Percentiles rank a stretch among this genome's conserved stretches.
These are phyloP conservation scores for Mus spicilegus DNA, from an alignment of 2,113 vertebrate species.

Conservation along the genomic window DNA sequence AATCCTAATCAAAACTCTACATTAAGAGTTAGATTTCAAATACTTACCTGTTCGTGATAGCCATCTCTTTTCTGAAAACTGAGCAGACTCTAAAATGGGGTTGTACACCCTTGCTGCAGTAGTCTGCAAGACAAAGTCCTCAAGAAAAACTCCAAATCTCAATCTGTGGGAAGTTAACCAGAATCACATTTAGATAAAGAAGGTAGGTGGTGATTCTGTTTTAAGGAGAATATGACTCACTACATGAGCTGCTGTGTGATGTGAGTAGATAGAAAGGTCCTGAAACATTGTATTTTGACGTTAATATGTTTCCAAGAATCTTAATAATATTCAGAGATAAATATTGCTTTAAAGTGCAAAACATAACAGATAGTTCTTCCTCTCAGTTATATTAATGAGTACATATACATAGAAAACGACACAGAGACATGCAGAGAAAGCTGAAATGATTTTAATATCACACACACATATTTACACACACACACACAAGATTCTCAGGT, in stretches of 20 bases:
- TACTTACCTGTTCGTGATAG: neutral
- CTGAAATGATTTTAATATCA: neutral
- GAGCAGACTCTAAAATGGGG: neutral
- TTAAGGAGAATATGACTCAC: neutral
- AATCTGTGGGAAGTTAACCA: neutral
- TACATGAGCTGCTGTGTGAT: neutral
- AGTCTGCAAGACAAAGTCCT: neutral
- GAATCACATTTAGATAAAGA: neutral
- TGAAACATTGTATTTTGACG: conserved; percentile 10
- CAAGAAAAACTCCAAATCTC: neutral
- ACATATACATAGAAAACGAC: neutral
- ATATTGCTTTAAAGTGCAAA: neutral
- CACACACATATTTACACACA: neutral
- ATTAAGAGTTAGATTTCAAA: neutral
- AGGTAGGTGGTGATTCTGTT: neutral
- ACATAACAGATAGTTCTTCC: neutral
- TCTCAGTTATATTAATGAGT: neutral
- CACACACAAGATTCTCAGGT: neutral
- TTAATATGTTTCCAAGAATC: neutral
- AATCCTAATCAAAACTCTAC: neutral
- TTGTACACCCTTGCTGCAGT: neutral
- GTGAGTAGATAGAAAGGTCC: neutral
- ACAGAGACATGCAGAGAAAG: neutral
- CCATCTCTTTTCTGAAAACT: neutral
- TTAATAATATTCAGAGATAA: neutral